Percentiles rank a stretch among this genome's conserved stretches.
phyloP scores from a whole-genome alignment of 92 coral and sea anemone genomes.

The Phenganax stokvisi region DNA sequence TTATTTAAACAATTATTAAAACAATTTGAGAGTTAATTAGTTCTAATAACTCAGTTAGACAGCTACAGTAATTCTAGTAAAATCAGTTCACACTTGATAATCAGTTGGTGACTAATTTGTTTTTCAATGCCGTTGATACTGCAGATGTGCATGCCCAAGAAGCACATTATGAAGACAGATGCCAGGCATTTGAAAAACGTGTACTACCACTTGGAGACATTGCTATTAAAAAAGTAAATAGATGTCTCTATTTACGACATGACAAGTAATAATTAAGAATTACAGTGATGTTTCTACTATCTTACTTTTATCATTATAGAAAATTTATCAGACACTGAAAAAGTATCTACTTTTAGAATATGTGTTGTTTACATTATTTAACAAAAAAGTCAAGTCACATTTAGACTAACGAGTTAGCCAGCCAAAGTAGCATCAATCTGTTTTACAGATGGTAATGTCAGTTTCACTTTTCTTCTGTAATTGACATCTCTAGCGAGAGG shows the following conservation, averaged over 20 bases:
- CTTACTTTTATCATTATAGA: not conserved
- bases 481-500: conserved; percentile 70
- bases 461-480: conserved; percentile 91
- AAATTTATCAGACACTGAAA: not conserved
- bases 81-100: too few relatives aligned
- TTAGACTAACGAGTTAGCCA: not conserved
- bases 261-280: not conserved
- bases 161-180: conserved; percentile 6
- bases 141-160: conserved; percentile 67
- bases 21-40: too few relatives aligned
- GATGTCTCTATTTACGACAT: conserved; percentile 17
- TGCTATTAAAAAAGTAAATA: conserved; percentile 75
- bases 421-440: conserved; percentile 87
- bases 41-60: too few relatives aligned
- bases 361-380: not conserved
- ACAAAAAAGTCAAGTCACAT: not conserved
- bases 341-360: too few relatives aligned
- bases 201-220: conserved; percentile 84
- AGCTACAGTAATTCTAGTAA: too few relatives aligned
- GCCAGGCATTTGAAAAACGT: not conserved
- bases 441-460: conserved; percentile 73
- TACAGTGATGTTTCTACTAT: not conserved
- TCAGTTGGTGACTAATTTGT: not conserved
- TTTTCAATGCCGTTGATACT: not conserved
- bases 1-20: too few relatives aligned